These are phyloP conservation scores for Drosophila subsilvestris DNA, from an alignment of 2,888 invertebrate genomes.

Conservation along the genomic window DNA sequence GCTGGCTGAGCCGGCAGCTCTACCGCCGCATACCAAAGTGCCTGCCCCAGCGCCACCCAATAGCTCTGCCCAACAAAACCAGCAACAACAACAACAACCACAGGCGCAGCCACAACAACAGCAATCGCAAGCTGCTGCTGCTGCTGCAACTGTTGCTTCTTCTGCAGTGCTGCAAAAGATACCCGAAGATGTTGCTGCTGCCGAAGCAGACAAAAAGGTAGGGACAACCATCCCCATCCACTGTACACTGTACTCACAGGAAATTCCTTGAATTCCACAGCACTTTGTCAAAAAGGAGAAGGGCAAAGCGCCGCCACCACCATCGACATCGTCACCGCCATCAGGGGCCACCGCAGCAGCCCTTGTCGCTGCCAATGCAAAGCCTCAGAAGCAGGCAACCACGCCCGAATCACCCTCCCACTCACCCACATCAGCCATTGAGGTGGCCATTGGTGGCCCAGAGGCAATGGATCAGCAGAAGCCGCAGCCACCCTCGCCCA, in stretches of 20 bases:
- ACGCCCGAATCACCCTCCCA: slow-evolving; percentile 38
- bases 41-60: slow-evolving; percentile 66
- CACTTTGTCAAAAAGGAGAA: slow-evolving; percentile 90
- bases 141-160: slow-evolving; percentile 45
- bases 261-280: slow-evolving; percentile 14
- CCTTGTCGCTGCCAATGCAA: slow-evolving; percentile 8
- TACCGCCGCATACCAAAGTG: slow-evolving; percentile 67
- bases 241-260: not conserved
- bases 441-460: slow-evolving; percentile 67
- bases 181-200: slow-evolving; percentile 57
- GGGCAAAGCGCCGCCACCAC: slow-evolving; percentile 91
- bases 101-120: slow-evolving; percentile 24
- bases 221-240: slow-evolving; percentile 54
- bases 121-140: slow-evolving; percentile 45
- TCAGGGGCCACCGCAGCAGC: slow-evolving; percentile 77
- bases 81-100: slow-evolving; percentile 44
- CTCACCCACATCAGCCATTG: slow-evolving; percentile 58
- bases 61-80: slow-evolving; percentile 55
- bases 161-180: slow-evolving; percentile 71
- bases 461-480: slow-evolving; percentile 63
- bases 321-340: slow-evolving; percentile 83
- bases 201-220: slow-evolving; percentile 83
- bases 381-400: slow-evolving; percentile 39
- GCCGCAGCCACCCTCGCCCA: slow-evolving; percentile 78
- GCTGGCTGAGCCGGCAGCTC: slow-evolving; percentile 53